Conservation (phyloP, 2,113 vertebrate genomes). For the Tupaia tana region DNA sequence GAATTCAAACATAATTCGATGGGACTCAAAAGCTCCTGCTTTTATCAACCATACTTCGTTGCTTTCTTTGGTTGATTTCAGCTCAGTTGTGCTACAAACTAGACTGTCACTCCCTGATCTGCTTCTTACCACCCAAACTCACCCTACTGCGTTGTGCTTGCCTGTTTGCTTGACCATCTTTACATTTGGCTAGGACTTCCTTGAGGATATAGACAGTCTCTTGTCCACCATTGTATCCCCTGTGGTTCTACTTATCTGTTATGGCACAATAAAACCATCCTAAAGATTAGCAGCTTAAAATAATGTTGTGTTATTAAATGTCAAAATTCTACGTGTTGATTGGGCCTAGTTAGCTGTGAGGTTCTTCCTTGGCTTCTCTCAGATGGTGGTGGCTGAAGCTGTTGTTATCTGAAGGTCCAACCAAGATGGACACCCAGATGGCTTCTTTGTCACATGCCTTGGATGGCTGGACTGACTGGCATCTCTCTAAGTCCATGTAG, state of each 20-base stretch:
- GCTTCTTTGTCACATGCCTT: neutral
- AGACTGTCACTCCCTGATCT: neutral
- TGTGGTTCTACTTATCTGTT: neutral
- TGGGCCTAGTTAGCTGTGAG: no score
- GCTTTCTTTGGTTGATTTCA: neutral
- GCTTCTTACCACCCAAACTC: neutral
- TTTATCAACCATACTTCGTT: neutral
- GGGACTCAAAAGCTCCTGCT: neutral
- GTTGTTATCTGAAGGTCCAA: neutral
- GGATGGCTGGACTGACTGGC: neutral
- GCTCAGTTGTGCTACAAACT: neutral
- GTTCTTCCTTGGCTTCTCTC: neutral
- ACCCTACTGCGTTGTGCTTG: neutral
- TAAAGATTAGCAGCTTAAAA: neutral
- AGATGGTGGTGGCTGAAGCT: neutral
- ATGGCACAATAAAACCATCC: neutral
- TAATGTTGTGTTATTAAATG: neutral
- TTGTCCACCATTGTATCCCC: neutral
- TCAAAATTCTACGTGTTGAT: neutral
- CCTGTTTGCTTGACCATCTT: neutral
- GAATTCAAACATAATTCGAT: neutral
- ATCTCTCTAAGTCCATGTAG: neutral
- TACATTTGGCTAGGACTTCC: neutral
- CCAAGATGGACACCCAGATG: neutral
- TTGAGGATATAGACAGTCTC: neutral